phyloP scores from a whole-genome alignment of 2,113 vertebrate species.

The Calidris pygmaea region DNA sequence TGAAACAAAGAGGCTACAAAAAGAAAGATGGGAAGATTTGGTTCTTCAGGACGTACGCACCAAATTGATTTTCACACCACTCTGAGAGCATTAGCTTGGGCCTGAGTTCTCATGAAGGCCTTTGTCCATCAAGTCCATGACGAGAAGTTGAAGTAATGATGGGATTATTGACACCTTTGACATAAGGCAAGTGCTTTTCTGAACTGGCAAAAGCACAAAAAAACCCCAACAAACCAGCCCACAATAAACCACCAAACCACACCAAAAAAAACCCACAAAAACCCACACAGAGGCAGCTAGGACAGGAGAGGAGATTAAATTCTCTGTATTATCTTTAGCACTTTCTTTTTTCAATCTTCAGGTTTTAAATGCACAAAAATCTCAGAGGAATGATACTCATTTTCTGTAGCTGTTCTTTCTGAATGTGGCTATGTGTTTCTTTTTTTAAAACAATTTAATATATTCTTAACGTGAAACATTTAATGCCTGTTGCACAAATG shows the following conservation, averaged over 20 bases:
- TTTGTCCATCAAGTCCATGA: background rate
- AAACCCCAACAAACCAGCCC: background rate
- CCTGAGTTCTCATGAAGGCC: background rate
- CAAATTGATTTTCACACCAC: background rate
- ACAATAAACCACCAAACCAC: background rate
- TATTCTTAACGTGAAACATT: slow-evolving; percentile 60
- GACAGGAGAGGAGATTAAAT: background rate
- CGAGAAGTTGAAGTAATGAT: background rate
- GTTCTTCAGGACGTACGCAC: background rate
- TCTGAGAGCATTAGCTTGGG: background rate
- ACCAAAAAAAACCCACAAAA: background rate
- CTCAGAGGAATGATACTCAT: background rate
- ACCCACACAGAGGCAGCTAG: too few relatives aligned
- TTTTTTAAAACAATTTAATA: slow-evolving; percentile 11
- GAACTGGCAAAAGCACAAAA: background rate
- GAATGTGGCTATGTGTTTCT: background rate
- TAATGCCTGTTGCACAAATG: slow-evolving; percentile 63
- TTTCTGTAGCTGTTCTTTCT: background rate
- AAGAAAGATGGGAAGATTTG: background rate
- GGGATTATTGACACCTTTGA: background rate
- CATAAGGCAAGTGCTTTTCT: background rate
- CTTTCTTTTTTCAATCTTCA: background rate
- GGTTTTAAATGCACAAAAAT: background rate
- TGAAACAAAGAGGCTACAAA: background rate
- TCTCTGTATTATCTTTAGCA: background rate